phyloP scores from a whole-genome alignment of 2,888 invertebrate species.

The Cephus rjabovi region DNA sequence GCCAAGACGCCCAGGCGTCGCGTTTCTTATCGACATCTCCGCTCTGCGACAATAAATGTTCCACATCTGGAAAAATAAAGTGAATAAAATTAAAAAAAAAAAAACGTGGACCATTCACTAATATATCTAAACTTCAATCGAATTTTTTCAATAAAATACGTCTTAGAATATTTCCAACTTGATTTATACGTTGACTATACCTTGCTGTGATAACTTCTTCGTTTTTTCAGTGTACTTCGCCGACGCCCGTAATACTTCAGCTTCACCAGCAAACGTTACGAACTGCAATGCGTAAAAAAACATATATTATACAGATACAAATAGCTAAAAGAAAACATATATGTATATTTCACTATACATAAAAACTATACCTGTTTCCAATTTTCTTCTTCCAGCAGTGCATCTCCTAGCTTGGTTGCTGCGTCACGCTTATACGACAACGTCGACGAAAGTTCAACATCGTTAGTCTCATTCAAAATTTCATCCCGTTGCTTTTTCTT shows the following conservation, averaged over 20 bases:
- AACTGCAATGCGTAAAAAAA: constrained; percentile 36
- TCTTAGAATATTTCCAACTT: not conserved
- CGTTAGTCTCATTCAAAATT: constrained; percentile 23
- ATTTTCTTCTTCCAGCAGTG: constrained; percentile 39
- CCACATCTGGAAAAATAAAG: constrained; percentile 41
- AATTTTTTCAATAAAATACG: not conserved
- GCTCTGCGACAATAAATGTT: constrained; percentile 42
- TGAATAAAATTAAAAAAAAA: not conserved
- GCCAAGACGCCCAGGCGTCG: constrained; percentile 51
- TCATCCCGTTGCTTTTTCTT: constrained; percentile 38
- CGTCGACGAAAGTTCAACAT: constrained; percentile 16
- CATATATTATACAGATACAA: not conserved
- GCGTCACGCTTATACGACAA: constrained; percentile 44
- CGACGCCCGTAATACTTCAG: constrained; percentile 36
- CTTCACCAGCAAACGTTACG: constrained; percentile 43
- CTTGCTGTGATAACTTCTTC: constrained; percentile 38
- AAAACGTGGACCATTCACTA: not conserved
- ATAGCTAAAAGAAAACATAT: not conserved
- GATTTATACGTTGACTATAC: constrained; percentile 27
- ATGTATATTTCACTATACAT: not conserved
- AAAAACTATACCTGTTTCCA: constrained; percentile 38
- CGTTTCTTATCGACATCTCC: constrained; percentile 41
- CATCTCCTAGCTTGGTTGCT: constrained; percentile 51
- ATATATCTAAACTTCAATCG: not conserved
- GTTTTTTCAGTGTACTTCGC: constrained; percentile 25